phyloP scores from a whole-genome alignment of 1,140 invertebrate genomes.

The Sarcophaga peregrina region DNA sequence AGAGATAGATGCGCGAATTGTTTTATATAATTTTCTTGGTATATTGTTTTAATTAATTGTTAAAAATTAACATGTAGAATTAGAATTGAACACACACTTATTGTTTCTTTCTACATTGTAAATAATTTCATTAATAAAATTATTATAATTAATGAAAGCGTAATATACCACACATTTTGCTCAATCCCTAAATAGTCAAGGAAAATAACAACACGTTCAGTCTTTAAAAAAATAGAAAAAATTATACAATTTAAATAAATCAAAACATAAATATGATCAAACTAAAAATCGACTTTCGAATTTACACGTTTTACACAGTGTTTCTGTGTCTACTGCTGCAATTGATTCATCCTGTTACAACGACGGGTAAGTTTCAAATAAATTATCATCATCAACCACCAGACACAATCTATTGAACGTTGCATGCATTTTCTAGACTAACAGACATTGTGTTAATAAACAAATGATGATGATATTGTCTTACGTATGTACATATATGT shows the following conservation, averaged over 20 bases:
- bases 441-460: too few species aligned
- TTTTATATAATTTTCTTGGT: neutral
- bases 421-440: neutral
- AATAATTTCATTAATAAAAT: too few species aligned
- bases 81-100: too few species aligned
- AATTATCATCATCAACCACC: neutral
- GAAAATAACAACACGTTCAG: too few species aligned
- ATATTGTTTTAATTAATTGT: neutral
- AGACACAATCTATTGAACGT: neutral
- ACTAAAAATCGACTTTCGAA: neutral
- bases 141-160: too few species aligned
- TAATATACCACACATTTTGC: too few species aligned
- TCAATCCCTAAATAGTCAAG: too few species aligned
- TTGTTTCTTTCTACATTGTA: too few species aligned
- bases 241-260: neutral
- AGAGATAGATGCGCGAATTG: conserved; percentile 12
- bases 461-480: too few species aligned
- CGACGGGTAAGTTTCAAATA: conserved; percentile 22
- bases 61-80: neutral
- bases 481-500: neutral
- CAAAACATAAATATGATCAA: neutral
- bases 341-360: conserved; percentile 4
- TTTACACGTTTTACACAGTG: neutral
- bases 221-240: too few species aligned
- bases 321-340: neutral